Base-by-base conservation (phyloP, 23 tunicate species). In the Phallusia fumigata region DNA sequence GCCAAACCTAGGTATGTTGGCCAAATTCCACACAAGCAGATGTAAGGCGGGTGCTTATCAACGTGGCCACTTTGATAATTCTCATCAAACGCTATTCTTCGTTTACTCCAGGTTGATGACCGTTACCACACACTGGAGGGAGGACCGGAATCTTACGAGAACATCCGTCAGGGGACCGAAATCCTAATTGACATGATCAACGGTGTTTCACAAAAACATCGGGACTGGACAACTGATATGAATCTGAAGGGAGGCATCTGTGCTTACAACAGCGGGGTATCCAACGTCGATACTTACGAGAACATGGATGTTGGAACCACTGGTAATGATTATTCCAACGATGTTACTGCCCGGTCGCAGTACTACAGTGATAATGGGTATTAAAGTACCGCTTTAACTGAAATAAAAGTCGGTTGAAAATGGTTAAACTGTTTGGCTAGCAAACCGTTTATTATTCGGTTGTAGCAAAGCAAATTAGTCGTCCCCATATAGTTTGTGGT, bases 181-280 rank as follows among this genome's bases (percentile, higher is more conserved):
- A 95, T 95, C 49, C 91, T 95, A 30, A 90, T 95, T 19, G 95
- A 74, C 31, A 90, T 83, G 88, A 95, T 95, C 40, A 86, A 90
- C 30, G 90, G 91, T 0, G 95, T 95, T 18, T 64, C 33, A 6
- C 28, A 31, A 1, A 95, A 95, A 33, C 95, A 89, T 35, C 83
- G 81, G 10, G 47, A 33, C 19, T 95, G 98, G 98, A 78, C 91
- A 26, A 85, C 72, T 45, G 75, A 86, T 65, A 83, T 82, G 93
- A 69, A 21, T 0, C 50, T 79, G 15, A 95, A 95, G 75, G 98
- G 98, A 18, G 98, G 98, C 32, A 89, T 95, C 33, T 84, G 91
- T 65, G 98, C 95, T 47, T 95, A 95, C 87, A 95, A 95, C 88
- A 90, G 88, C 52, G 98, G 98, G 18, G 93, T 91, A 12, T 80